phyloP scores from a whole-genome alignment of 2,113 vertebrate genomes.

The Edolisoma coerulescens region DNA sequence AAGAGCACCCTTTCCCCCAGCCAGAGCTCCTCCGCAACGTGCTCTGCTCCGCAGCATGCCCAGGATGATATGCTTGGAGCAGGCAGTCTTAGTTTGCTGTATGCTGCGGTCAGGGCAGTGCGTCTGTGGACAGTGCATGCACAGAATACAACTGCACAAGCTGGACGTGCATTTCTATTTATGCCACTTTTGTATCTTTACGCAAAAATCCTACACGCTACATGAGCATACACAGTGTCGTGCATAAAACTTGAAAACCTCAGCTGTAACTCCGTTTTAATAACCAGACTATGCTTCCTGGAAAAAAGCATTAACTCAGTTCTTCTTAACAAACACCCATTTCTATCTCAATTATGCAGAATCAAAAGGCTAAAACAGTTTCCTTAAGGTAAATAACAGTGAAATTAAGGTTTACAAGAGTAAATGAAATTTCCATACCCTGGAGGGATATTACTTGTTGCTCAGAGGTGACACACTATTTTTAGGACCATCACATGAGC shows the following conservation, averaged over 20 bases:
- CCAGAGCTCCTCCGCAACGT: fast-evolving
- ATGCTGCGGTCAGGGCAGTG: neutral
- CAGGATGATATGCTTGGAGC: neutral
- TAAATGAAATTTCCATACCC: neutral
- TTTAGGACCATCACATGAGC: slow-evolving; percentile 4
- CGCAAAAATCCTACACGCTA: neutral
- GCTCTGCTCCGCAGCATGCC: neutral
- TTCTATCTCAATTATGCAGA: neutral
- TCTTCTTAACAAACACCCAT: neutral
- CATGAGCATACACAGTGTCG: neutral
- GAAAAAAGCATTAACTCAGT: neutral
- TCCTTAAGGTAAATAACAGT: neutral
- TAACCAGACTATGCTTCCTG: neutral
- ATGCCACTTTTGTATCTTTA: neutral
- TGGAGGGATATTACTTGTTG: neutral
- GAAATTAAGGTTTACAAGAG: neutral
- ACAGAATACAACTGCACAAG: neutral
- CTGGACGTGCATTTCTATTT: neutral
- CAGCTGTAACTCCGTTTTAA: neutral
- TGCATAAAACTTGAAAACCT: neutral
- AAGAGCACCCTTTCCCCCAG: neutral
- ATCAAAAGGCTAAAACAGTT: neutral
- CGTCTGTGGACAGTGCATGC: neutral
- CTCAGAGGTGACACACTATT: slow-evolving; percentile 38
- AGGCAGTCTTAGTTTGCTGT: neutral